Percentiles rank a stretch among this genome's conserved stretches.
phyloP scores from a whole-genome alignment of 2,888 invertebrate species.

The Patella caerulea region DNA sequence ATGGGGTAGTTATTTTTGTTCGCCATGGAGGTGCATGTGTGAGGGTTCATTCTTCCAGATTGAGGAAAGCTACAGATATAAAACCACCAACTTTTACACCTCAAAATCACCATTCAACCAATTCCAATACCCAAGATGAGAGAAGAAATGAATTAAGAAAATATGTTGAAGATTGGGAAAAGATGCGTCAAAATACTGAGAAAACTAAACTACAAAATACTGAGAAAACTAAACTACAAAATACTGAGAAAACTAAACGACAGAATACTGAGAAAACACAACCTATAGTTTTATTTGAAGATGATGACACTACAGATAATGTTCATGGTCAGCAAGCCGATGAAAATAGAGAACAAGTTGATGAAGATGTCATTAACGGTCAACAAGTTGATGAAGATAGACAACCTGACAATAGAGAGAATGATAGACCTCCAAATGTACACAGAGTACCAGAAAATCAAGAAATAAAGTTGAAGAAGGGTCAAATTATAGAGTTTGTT shows the following conservation, averaged over 20 bases:
- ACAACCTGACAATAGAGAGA: neutral
- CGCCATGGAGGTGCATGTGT: slow-evolving; percentile 38
- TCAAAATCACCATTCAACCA: neutral
- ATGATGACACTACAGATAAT: too few species aligned
- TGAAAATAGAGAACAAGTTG: neutral
- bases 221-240: too few species aligned
- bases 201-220: too few species aligned
- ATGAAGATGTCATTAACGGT: neutral
- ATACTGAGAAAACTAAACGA: too few species aligned
- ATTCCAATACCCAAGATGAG: neutral
- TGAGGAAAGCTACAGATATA: slow-evolving; percentile 18
- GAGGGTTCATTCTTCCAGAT: slow-evolving; percentile 34
- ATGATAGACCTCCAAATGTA: neutral
- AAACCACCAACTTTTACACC: neutral
- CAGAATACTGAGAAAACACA: too few species aligned
- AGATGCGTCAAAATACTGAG: neutral
- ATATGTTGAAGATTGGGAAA: neutral
- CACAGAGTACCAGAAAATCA: neutral
- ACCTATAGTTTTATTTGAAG: too few species aligned
- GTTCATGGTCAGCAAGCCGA: neutral
- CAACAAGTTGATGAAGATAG: neutral
- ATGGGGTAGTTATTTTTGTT: slow-evolving; percentile 41
- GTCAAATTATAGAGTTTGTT: neutral
- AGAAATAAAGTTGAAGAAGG: slow-evolving; percentile 12
- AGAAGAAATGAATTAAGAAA: neutral